A percentile compares a stretch with the other conserved stretches of the same genome.
Conservation (phyloP, 2,113 vertebrate species). For the Quiscalus mexicanus region DNA sequence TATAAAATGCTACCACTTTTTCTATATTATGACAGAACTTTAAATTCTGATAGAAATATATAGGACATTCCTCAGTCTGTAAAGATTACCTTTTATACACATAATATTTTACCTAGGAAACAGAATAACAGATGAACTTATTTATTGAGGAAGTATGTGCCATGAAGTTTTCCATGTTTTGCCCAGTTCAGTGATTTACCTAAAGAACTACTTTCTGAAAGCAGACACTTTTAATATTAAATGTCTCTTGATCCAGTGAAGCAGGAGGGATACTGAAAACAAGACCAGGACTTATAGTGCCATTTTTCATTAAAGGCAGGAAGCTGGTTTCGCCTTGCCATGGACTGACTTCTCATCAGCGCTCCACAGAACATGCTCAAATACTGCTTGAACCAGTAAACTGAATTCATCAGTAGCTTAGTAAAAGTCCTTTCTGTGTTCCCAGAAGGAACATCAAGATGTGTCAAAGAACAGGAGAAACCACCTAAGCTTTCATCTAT, state of each 20-base stretch:
- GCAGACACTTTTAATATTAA: not conserved
- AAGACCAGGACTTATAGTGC: not conserved
- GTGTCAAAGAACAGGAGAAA: not conserved
- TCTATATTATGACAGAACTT: not conserved
- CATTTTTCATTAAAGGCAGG: not conserved
- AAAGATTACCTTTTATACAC: not conserved
- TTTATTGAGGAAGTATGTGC: not conserved
- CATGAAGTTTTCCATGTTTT: not conserved
- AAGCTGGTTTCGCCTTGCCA: not conserved
- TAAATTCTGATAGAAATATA: not conserved
- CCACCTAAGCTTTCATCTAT: not conserved
- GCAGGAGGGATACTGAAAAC: not conserved
- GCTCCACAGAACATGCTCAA: not conserved
- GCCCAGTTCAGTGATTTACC: not conserved
- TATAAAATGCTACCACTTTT: not conserved
- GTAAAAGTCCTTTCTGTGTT: not conserved
- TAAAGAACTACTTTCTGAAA: not conserved
- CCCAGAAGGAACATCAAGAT: not conserved
- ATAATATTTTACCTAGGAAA: not conserved
- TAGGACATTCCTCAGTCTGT: fast-evolving
- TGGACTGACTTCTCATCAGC: not conserved
- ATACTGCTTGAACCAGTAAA: not conserved
- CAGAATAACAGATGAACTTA: not conserved
- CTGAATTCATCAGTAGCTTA: not conserved
- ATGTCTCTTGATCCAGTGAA: not conserved